A percentile compares a stretch with the other conserved stretches of the same genome.
Conservation (phyloP, 2,888 invertebrate species). For the Eledona agricola region DNA sequence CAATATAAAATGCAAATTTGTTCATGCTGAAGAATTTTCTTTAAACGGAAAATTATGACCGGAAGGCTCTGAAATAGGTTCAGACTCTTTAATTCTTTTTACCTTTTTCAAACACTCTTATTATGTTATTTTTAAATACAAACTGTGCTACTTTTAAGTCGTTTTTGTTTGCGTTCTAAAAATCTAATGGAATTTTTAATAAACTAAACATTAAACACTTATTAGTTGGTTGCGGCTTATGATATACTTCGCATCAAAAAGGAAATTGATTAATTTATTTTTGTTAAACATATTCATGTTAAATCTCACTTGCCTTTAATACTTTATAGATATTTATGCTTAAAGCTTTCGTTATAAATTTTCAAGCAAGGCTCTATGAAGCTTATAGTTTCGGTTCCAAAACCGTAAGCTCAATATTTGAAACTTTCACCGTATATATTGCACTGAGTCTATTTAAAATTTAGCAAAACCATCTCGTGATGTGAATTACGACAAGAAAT, state of each 20-base stretch:
- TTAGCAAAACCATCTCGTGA: slow-evolving; percentile 8
- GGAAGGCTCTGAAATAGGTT: slow-evolving; percentile 32
- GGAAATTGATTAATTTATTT: no score
- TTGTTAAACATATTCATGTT: background rate
- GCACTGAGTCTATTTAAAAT: slow-evolving; percentile 25
- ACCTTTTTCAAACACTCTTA: slow-evolving; percentile 29
- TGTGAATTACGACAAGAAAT: slow-evolving; percentile 15
- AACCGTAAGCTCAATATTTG: slow-evolving; percentile 17
- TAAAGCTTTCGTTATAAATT: slow-evolving; percentile 27
- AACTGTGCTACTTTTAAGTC: slow-evolving; percentile 15
- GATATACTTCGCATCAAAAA: no score
- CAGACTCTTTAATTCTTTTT: slow-evolving; percentile 32
- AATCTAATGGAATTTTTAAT: slow-evolving; percentile 11
- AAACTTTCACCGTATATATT: slow-evolving; percentile 28
- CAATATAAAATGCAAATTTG: slow-evolving; percentile 38
- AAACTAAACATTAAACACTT: background rate
- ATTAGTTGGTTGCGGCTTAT: no score
- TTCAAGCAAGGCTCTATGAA: slow-evolving; percentile 21
- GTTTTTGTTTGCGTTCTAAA: background rate
- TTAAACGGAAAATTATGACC: slow-evolving; percentile 36
- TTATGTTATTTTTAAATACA: slow-evolving; percentile 30
- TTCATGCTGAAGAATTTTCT: slow-evolving; percentile 34
- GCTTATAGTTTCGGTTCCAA: slow-evolving; percentile 30
- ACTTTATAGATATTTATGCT: slow-evolving; percentile 15
- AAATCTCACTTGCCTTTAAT: slow-evolving; percentile 13